Evolutionary conservation across 2,888 invertebrate genomes (phyloP).

Genomic region (Clepsis dumicolana): DNA sequence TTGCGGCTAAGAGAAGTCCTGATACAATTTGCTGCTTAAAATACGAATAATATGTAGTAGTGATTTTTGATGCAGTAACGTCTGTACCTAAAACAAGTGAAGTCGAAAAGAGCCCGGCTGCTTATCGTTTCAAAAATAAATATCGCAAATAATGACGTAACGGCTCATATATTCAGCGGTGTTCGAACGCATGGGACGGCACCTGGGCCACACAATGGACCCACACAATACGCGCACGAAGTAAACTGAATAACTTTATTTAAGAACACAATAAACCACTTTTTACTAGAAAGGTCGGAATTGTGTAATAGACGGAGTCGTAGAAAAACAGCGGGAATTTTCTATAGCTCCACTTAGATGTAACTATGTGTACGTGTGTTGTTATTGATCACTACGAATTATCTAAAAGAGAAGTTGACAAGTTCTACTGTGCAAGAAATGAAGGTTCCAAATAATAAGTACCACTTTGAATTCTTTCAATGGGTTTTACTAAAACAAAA

Average conservation of each 20-base stretch:
- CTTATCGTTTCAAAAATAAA: conserved; percentile 22
- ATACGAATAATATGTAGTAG: too few species aligned
- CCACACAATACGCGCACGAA: conserved; percentile 73
- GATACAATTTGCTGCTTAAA: too few species aligned
- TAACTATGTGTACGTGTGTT: conserved; percentile 30
- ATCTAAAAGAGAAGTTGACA: background rate
- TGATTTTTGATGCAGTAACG: too few species aligned
- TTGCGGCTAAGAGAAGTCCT: too few species aligned
- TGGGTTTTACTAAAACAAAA: too few species aligned
- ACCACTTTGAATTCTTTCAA: too few species aligned
- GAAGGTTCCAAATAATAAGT: too few species aligned
- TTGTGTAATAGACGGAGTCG: conserved; percentile 66
- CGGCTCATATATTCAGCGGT: conserved; percentile 24
- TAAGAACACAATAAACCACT: conserved; percentile 84
- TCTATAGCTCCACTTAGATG: conserved; percentile 27
- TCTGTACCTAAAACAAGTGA: background rate
- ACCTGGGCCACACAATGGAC: conserved; percentile 78
- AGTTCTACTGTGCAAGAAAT: background rate
- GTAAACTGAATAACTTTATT: conserved; percentile 84
- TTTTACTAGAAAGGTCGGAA: conserved; percentile 76
- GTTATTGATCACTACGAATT: conserved; percentile 40
- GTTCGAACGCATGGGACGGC: conserved; percentile 66
- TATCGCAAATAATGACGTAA: conserved; percentile 74
- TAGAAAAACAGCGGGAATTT: conserved; percentile 58
- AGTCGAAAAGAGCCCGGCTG: background rate